Evolutionary conservation across 2,888 invertebrate species (phyloP), one percentile per base, ranked within the genome.

Genomic region (Noctua janthe): DNA sequence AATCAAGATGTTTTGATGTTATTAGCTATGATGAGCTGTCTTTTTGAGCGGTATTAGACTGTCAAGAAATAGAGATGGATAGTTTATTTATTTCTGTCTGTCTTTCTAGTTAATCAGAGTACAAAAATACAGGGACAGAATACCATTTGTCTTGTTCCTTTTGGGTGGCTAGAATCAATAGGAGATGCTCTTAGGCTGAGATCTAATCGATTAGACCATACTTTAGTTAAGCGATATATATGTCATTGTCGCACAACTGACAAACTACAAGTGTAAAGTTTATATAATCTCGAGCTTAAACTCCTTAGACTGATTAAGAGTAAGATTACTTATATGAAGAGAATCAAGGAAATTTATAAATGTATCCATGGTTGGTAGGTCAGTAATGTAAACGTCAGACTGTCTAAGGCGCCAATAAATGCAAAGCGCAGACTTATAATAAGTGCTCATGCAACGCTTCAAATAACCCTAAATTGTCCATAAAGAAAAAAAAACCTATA

Each of bases 1-100:
- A 78, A 84, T 83, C 81, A 84, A 87, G 83, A 84, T 83, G 85
- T 89, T 88, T 88, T 87, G 88, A 88, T 87, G 84, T 85, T 91
- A 89, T 91, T 90, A 89, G 85, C 70, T 29, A 67, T 70, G 51
- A 71, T 81, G 66, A 59, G 74, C 47, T 64, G 84, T 13, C 75
- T 73, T 84, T 78, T 86, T 78, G 59, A 56, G 67, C 23, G 64
- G 35, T 20, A 67, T 54, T 74, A 49, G 10, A 49, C 20, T n/a
- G 54, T 29, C n/a, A 17, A 0, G 15, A 39, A 20, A 10, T 35
- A 35, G 6, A 74, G 15, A 39, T 4, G 13, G 49, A 51, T 56
- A 35, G 35, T 20, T 64, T 64, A 4, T 64, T 35, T 3, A 7
- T 64, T 17, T 64, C 35, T 20, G 35, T 35, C 5, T 29, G 2